phyloP scores from a whole-genome alignment of 2,888 invertebrate species.

The Zaprionus lineosus region DNA sequence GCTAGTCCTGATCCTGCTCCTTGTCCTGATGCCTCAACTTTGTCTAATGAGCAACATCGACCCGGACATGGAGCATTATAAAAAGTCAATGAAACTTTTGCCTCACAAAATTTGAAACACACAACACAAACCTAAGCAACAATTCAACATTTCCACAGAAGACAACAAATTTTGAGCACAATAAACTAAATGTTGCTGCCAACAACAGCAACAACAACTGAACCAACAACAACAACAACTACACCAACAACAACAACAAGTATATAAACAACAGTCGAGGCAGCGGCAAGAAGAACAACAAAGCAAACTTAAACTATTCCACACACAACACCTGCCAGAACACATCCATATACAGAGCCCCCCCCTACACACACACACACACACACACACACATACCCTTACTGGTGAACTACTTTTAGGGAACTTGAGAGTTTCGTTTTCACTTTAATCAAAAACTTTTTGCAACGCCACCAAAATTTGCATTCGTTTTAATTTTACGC shows the following conservation, averaged over 20 bases:
- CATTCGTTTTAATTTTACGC: constrained; percentile 76
- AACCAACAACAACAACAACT: constrained; percentile 29
- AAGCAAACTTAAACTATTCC: constrained; percentile 58
- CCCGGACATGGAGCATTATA: constrained; percentile 11
- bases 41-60: constrained; percentile 52
- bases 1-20: constrained; percentile 7
- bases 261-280: constrained; percentile 31
- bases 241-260: constrained; percentile 40
- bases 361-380: constrained; percentile 2
- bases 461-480: constrained; percentile 62
- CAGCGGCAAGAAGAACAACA: constrained; percentile 23
- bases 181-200: constrained; percentile 60
- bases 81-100: constrained; percentile 61
- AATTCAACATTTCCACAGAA: constrained; percentile 34
- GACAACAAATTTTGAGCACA: constrained; percentile 47
- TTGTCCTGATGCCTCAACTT: constrained; percentile 36
- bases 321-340: constrained; percentile 65
- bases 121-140: constrained; percentile 28
- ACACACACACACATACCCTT: neutral
- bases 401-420: neutral
- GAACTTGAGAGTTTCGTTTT: constrained; percentile 71
- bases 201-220: constrained; percentile 25
- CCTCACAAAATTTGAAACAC: constrained; percentile 36
- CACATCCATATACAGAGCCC: constrained; percentile 42
- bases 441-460: constrained; percentile 76